Conservation (phyloP, 2,797 vertebrate genomes). For the Anguilla obscura region DNA sequence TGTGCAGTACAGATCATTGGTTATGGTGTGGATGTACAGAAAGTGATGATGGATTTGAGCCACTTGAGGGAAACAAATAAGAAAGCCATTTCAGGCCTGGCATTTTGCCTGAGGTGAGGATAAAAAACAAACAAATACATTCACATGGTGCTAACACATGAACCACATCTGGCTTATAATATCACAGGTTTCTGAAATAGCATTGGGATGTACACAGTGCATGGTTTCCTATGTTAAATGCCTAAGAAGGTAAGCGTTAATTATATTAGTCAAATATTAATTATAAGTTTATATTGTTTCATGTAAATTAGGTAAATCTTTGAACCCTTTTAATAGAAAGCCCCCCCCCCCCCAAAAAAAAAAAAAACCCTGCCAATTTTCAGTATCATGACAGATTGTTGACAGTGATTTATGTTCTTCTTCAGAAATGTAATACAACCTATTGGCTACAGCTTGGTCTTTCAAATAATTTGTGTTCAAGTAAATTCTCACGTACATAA, state of each 20-base stretch:
- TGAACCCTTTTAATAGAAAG: not conserved
- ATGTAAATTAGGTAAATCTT: not conserved
- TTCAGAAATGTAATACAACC: not conserved
- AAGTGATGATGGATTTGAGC: constrained; percentile 16
- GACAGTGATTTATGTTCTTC: not conserved
- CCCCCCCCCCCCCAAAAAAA: too few species aligned
- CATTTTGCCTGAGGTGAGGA: constrained; percentile 5
- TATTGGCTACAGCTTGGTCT: not conserved
- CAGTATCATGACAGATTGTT: not conserved
- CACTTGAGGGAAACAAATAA: not conserved
- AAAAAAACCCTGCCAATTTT: not conserved
- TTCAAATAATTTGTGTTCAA: not conserved
- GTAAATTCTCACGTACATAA: not conserved
- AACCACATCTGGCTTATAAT: not conserved
- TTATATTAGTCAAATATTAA: not conserved
- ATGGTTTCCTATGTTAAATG: not conserved
- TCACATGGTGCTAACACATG: not conserved
- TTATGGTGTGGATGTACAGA: not conserved
- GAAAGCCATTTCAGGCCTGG: not conserved
- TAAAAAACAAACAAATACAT: not conserved
- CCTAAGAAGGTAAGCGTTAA: not conserved
- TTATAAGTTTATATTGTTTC: not conserved
- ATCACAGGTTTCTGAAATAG: not conserved
- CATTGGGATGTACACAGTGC: not conserved
- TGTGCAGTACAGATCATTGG: not conserved